Base-by-base conservation (phyloP, 2,888 invertebrate species). In the Stratiomys singularior region DNA sequence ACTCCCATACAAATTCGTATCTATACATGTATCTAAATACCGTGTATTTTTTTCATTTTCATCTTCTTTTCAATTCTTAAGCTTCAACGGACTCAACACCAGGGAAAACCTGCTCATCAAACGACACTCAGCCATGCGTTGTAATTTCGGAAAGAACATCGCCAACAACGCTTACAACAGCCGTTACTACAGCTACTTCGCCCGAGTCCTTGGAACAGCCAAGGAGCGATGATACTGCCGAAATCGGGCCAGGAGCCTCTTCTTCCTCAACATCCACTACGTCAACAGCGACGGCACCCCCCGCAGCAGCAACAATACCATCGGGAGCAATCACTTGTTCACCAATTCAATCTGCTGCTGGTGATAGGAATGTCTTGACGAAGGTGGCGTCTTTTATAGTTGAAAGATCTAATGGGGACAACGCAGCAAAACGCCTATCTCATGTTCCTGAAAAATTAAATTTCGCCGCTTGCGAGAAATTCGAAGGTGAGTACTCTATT, bases 401-500 rank as follows among this genome's bases (percentile, higher is more conserved):
- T 82, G 94, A 93, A 83, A 91, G 92, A 90, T 91, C 83, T 25
- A 71, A 77, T 23, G 76, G 63, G 23, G 78, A 80, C 47, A 78
- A 25, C 69, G 67, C 77, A 80, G 78, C 80, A 81, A 94, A 95
- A 82, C 89, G 92, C 80, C 93, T 94, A 52, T 93, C 92, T 86
- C 93, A 93, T 85, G 93, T 95, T 78, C 94, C 95, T 1, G 94
- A 95, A 85, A 96, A 95, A 88, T 89, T 96, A 82, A 93, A 96
- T 88, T 95, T 95, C 87, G 92, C 93, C 84, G 90, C 94, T 80
- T 94, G 94, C 86, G 95, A 96, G 87, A 96, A 96, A 88, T 97
- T 97, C 88, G 96, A 97, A 93, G 96, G 96, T 96, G 88, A 88
- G 88, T 85, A 28, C 69, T 69, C 2, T 69, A 21, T 46, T 47